A percentile compares a stretch with the other conserved stretches of the same genome.
phyloP scores from a whole-genome alignment of 2,113 vertebrate genomes.

The Willisornis vidua region DNA sequence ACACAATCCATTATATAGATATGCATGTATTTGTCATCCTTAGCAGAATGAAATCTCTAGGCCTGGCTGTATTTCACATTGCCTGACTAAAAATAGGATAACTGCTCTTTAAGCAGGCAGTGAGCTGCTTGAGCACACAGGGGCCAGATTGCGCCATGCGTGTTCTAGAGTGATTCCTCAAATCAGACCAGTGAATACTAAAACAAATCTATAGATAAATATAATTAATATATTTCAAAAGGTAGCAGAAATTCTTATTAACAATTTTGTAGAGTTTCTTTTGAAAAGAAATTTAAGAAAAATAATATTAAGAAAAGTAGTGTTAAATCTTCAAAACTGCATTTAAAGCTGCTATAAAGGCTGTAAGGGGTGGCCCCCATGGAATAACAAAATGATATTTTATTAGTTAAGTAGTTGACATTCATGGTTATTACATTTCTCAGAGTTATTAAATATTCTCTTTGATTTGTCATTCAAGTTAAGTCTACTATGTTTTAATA shows the following conservation, averaged over 20 bases:
- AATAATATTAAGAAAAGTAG: not conserved
- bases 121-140: not conserved
- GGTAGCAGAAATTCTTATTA: not conserved
- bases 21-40: not conserved
- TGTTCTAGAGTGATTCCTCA: not conserved
- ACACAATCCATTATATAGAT: not conserved
- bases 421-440: not conserved
- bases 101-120: not conserved
- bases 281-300: not conserved
- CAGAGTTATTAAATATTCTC: not conserved
- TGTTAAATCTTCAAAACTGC: not conserved
- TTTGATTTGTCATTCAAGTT: conserved; percentile 1
- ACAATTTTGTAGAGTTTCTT: not conserved
- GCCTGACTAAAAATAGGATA: not conserved
- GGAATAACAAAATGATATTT: not conserved
- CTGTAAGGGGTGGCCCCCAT: not conserved
- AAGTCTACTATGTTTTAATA: conserved; percentile 5
- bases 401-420: not conserved
- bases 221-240: not conserved
- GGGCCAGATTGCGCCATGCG: not conserved
- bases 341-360: not conserved
- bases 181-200: not conserved
- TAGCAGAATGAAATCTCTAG: not conserved
- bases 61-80: not conserved
- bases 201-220: not conserved